Percentiles rank a stretch among this genome's conserved stretches.
Evolutionary conservation across 2,113 vertebrate species (phyloP).

Genomic region (Heptranchias perlo): DNA sequence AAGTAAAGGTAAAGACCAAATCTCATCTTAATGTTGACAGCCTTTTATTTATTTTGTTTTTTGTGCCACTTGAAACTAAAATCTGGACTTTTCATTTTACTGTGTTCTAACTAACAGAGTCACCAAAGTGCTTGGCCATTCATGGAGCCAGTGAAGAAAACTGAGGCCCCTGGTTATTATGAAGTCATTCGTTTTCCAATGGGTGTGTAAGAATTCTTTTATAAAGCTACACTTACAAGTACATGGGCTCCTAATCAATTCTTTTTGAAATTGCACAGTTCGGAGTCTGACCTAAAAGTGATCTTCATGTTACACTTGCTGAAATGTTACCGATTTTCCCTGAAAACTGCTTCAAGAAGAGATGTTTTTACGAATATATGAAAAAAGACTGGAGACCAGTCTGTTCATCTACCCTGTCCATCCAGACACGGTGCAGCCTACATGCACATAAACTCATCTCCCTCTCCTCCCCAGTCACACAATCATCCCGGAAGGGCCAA

Average conservation of each 20-base stretch:
- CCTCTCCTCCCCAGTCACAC: background rate
- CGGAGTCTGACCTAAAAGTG: background rate
- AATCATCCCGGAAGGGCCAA: background rate
- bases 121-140: slow-evolving; percentile 98
- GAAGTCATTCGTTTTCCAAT: slow-evolving; percentile 99
- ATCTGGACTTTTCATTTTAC: slow-evolving; percentile 55
- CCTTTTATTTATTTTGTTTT: background rate
- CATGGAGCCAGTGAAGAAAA: slow-evolving; percentile 99
- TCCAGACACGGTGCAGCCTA: too few species aligned
- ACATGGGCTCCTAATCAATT: background rate
- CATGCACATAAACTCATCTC: background rate
- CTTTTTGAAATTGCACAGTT: background rate
- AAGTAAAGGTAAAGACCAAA: slow-evolving; percentile 79
- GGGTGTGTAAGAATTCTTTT: slow-evolving; percentile 65
- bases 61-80: slow-evolving; percentile 43
- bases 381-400: background rate
- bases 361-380: background rate
- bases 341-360: background rate
- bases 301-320: background rate
- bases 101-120: slow-evolving; percentile 70
- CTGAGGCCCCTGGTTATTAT: slow-evolving; percentile 96
- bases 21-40: background rate
- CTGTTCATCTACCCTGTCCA: background rate
- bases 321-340: background rate
- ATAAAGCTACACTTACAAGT: background rate